Base-by-base conservation (phyloP, 2,797 vertebrate species). In the Silurus lanzhouensis region DNA sequence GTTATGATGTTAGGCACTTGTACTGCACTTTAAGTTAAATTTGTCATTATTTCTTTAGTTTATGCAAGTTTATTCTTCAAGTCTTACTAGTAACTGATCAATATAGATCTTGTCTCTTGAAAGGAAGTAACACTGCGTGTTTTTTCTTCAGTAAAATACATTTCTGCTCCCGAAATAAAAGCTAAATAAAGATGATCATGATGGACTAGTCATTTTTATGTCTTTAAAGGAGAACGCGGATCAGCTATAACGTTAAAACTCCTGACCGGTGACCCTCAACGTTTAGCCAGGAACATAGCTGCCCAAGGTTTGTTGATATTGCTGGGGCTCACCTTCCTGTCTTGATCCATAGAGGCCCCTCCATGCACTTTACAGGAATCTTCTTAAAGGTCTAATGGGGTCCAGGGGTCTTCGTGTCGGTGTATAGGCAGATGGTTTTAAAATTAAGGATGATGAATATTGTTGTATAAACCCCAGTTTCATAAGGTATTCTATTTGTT, bases 111-210 rank as follows among this genome's bases (percentile, higher is more conserved):
- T 89, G 60, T 82, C 83, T 57, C 55, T 27, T 74, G 17, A 3
- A 25, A 58, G 74, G 14, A 61, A 22, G 5, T 10, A 38, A 61
- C 19, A 79, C 38, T 79, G n/a, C 17, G 22, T 63, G 14, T 8
- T 7, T 80, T 25, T 85, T 27, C 25, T 22, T 66, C 2, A 57
- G 78, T 77, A 52, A 52, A 52, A 80, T 81, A 74, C 74, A 80
- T 87, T 84, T 86, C 20, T 85, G 84, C 83, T 87, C 70, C 70
- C 81, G 44, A 57, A 89, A 89, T 91, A 85, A 87, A 87, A 38
- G 10, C 57, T 60, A 55, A 22, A 12, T 27, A 25, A 55, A 85
- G 2, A 66, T 72, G 20, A n/a, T 67, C 22, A 14, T 46, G 22
- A 38, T 60, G 60, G 52, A 17, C 38, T 8, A 55, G 66, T 84